Conservation (phyloP, 2,888 invertebrate species). For the Leptopterna dolabrata region DNA sequence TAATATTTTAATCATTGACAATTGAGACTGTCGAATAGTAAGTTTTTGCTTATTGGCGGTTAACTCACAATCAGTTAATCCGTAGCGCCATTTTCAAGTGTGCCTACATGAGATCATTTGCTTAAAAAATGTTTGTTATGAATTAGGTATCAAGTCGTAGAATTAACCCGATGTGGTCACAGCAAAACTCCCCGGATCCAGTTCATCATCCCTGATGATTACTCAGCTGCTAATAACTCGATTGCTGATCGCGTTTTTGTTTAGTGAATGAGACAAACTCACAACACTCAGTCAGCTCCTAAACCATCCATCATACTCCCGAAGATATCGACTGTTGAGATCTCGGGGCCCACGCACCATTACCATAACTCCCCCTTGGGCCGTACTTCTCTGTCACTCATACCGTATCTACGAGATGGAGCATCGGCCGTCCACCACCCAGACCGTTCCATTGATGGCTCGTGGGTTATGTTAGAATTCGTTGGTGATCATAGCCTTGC, state of each 20-base stretch:
- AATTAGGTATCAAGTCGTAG: too few species aligned
- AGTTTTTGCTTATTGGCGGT: too few species aligned
- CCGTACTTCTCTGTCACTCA: not conserved
- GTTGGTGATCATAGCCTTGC: not conserved
- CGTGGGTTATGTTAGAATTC: not conserved
- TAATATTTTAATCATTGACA: too few species aligned
- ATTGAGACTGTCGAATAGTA: too few species aligned
- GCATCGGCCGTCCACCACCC: not conserved
- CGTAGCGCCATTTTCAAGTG: too few species aligned
- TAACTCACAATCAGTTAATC: too few species aligned
- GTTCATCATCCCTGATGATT: not conserved
- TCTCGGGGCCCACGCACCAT: slow-evolving; percentile 51
- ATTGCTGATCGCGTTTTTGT: not conserved
- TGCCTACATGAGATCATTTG: too few species aligned
- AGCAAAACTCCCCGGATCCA: too few species aligned
- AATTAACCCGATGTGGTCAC: too few species aligned
- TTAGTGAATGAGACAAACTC: slow-evolving; percentile 44
- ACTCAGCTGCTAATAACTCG: not conserved
- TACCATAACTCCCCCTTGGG: slow-evolving; percentile 33
- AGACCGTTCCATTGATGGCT: not conserved
- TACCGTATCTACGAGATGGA: not conserved
- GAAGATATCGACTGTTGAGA: slow-evolving; percentile 51
- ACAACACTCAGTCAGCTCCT: slow-evolving; percentile 23
- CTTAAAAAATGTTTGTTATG: too few species aligned
- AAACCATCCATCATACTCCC: slow-evolving; percentile 46